Evolutionary conservation across 1,140 invertebrate species (phyloP).

Genomic region (Dendroctonus ponderosae): DNA sequence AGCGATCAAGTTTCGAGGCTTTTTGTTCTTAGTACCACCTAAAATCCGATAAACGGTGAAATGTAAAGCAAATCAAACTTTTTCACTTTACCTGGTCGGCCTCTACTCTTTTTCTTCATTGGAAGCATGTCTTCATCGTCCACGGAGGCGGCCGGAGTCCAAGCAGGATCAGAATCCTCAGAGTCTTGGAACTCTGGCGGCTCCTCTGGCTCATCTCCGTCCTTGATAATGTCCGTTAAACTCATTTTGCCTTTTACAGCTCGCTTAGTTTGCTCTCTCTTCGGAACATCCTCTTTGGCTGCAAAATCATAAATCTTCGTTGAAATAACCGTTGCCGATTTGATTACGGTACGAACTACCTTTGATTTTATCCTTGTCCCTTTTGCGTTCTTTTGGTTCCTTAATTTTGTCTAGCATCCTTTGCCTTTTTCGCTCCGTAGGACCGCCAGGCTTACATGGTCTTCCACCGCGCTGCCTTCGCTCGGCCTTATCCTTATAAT

Average conservation of each 20-base stretch:
- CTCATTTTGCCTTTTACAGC: conserved; percentile 65
- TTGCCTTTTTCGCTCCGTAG: conserved; percentile 52
- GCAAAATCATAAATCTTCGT: too few species aligned
- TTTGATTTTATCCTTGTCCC: conserved; percentile 24
- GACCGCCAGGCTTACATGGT: conserved; percentile 28
- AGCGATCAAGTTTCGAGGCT: conserved; percentile 47
- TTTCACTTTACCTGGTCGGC: conserved; percentile 24
- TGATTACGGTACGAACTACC: background rate
- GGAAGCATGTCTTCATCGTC: conserved; percentile 42
- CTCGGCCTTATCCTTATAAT: conserved; percentile 5
- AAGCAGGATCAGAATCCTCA: conserved; percentile 67
- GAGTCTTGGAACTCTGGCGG: conserved; percentile 60
- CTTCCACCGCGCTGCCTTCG: conserved; percentile 50
- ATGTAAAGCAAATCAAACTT: background rate
- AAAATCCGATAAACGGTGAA: conserved; percentile 1
- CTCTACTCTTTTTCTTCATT: conserved; percentile 34
- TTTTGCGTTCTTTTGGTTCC: conserved; percentile 27
- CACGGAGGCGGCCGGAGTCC: conserved; percentile 65
- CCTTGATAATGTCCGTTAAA: conserved; percentile 52
- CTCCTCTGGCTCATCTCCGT: conserved; percentile 53
- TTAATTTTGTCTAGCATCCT: conserved; percentile 31
- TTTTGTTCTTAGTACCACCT: conserved; percentile 33
- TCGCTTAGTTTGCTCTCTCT: conserved; percentile 62
- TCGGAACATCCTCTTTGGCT: conserved; percentile 48
- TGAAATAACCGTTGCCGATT: too few species aligned